Conservation (phyloP, 2,113 vertebrate genomes). For the Misgurnus mizolepis region DNA sequence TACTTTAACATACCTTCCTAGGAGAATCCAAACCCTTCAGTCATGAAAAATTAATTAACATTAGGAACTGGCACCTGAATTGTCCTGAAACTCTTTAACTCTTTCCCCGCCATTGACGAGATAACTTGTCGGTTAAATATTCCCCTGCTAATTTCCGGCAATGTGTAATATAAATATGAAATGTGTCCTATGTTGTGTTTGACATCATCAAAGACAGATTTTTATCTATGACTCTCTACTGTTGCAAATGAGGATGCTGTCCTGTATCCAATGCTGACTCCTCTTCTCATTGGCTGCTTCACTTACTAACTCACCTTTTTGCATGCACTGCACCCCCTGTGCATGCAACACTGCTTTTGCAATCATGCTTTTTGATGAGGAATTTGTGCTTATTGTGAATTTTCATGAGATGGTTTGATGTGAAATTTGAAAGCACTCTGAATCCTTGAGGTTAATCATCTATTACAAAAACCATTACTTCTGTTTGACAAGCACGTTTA, state of each 20-base stretch:
- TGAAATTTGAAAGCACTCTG: constrained; percentile 67
- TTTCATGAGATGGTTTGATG: constrained; percentile 59
- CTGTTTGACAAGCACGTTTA: constrained; percentile 64
- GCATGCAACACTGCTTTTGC: constrained; percentile 63
- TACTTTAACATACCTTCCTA: constrained; percentile 1
- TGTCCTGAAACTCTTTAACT: too few species aligned
- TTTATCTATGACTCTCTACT: background rate
- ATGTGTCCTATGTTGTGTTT: background rate
- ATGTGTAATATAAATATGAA: too few species aligned
- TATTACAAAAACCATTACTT: constrained; percentile 74
- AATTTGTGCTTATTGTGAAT: constrained; percentile 64
- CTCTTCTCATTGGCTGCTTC: constrained; percentile 53
- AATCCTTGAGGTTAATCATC: constrained; percentile 71
- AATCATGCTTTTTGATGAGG: constrained; percentile 69
- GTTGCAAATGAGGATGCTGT: background rate
- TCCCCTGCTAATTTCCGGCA: too few species aligned
- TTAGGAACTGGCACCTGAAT: background rate
- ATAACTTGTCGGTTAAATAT: too few species aligned
- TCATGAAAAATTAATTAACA: background rate
- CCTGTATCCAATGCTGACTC: constrained; percentile 22
- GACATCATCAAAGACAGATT: background rate
- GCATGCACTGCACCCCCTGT: constrained; percentile 57
- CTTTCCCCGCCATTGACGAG: too few species aligned
- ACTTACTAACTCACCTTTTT: constrained; percentile 55
- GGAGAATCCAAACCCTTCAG: background rate